Evolutionary conservation across 2,113 vertebrate genomes (phyloP).

Genomic region (Macquaria ambigua): DNA sequence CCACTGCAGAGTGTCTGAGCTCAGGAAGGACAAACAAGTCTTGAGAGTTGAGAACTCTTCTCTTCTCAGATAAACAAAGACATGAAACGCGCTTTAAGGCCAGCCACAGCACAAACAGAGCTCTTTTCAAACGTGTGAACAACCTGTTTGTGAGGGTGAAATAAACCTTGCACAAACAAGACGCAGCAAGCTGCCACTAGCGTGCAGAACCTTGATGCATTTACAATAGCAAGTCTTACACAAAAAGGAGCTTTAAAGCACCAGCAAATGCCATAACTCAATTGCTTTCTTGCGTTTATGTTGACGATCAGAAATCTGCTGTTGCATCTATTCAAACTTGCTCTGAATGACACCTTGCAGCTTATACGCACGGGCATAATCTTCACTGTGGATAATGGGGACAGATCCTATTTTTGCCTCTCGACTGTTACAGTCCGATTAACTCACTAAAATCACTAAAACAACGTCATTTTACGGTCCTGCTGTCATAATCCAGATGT

Average conservation of each 20-base stretch:
- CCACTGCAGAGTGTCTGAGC: slow-evolving; percentile 46
- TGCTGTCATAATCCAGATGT: slow-evolving; percentile 31
- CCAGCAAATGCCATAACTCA: slow-evolving; percentile 1
- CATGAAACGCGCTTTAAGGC: slow-evolving; percentile 63
- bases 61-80: slow-evolving; percentile 71
- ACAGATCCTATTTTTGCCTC: neutral
- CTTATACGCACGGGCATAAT: neutral
- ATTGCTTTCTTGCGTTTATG: slow-evolving; percentile 19
- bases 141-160: slow-evolving; percentile 61
- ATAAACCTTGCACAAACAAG: slow-evolving; percentile 61
- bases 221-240: slow-evolving; percentile 30
- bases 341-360: slow-evolving; percentile 32
- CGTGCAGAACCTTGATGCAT: slow-evolving; percentile 30
- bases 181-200: slow-evolving; percentile 6
- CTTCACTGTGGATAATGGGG: neutral
- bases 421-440: slow-evolving; percentile 9
- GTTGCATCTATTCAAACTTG: slow-evolving; percentile 23
- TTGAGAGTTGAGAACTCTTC: slow-evolving; percentile 63
- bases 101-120: slow-evolving; percentile 52
- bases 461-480: neutral
- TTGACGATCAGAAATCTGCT: slow-evolving; percentile 18
- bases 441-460: slow-evolving; percentile 4
- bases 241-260: slow-evolving; percentile 37
- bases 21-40: slow-evolving; percentile 67
- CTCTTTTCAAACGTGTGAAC: slow-evolving; percentile 52